A percentile compares a stretch with the other conserved stretches of the same genome.
These are phyloP conservation scores for Pseudomyrmex gracilis DNA, from an alignment of 1,140 invertebrate genomes.

Conservation along the genomic window DNA sequence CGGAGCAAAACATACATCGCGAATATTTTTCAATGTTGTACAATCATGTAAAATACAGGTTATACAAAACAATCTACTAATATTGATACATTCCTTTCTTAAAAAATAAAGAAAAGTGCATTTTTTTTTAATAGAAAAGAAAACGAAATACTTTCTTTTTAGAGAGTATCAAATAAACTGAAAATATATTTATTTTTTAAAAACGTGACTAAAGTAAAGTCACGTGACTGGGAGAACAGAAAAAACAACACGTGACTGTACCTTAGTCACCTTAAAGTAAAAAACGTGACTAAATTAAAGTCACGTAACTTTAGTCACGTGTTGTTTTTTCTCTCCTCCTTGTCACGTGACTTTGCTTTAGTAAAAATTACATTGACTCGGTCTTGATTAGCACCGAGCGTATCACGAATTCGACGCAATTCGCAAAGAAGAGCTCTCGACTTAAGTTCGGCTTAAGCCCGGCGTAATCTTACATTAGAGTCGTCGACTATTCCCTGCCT, in stretches of 20 bases:
- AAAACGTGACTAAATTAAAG: no score
- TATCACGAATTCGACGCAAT: constrained; percentile 32
- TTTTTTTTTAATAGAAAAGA: not conserved
- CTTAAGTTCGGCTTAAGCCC: constrained; percentile 65
- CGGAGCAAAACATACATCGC: not conserved
- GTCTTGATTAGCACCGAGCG: not conserved
- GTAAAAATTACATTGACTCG: constrained; percentile 25
- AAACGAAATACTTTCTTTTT: no score
- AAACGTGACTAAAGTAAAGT: no score
- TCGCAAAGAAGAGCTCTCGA: constrained; percentile 46
- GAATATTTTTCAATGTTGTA: not conserved
- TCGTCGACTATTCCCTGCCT: constrained; percentile 51
- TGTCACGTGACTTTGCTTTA: no score
- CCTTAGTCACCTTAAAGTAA: no score
- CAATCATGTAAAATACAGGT: not conserved
- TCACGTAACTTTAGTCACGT: no score
- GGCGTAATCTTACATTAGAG: constrained; percentile 62
- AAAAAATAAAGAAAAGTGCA: not conserved
- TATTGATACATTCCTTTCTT: not conserved
- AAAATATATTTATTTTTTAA: no score
- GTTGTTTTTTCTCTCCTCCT: no score
- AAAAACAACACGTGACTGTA: no score
- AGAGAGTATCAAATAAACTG: no score
- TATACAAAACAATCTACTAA: not conserved
- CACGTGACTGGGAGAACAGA: no score